Conservation (phyloP, 2,113 vertebrate genomes). For the Antechinus flavipes region DNA sequence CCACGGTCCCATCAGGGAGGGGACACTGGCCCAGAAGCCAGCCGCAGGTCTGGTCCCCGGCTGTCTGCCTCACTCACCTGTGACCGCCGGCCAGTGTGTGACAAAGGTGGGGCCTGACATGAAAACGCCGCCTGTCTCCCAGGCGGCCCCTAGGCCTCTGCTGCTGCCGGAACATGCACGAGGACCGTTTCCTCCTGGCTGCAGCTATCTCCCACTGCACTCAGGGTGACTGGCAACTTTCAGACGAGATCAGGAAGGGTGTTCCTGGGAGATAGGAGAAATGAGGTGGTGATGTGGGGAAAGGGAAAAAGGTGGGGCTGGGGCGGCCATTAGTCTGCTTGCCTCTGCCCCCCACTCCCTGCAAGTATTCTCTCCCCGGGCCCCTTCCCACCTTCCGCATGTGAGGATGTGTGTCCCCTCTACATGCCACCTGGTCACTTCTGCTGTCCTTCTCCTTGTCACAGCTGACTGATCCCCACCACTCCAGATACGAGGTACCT, state of each 20-base stretch:
- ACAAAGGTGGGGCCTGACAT: too few relatives aligned
- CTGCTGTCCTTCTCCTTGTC: not conserved
- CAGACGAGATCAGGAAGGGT: not conserved
- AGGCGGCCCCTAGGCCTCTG: too few relatives aligned
- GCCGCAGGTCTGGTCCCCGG: too few relatives aligned
- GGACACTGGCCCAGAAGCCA: not conserved
- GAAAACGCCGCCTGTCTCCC: not conserved
- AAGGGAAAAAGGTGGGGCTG: not conserved
- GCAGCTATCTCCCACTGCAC: not conserved
- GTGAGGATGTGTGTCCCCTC: not conserved
- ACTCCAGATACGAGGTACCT: slow-evolving; percentile 88
- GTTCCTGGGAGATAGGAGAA: not conserved
- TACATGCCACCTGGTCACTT: not conserved
- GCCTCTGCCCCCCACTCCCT: not conserved
- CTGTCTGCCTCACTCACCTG: not conserved
- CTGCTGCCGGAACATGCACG: not conserved
- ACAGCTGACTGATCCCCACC: slow-evolving; percentile 87
- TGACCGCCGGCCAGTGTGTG: not conserved
- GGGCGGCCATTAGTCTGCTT: not conserved
- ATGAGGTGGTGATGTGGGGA: not conserved
- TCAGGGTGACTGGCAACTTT: not conserved
- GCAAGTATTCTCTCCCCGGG: not conserved
- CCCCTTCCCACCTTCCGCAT: not conserved
- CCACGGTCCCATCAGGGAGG: not conserved
- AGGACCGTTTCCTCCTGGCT: not conserved